Conservation (phyloP, 2,797 vertebrate species). For the Intellagama lesueurii region DNA sequence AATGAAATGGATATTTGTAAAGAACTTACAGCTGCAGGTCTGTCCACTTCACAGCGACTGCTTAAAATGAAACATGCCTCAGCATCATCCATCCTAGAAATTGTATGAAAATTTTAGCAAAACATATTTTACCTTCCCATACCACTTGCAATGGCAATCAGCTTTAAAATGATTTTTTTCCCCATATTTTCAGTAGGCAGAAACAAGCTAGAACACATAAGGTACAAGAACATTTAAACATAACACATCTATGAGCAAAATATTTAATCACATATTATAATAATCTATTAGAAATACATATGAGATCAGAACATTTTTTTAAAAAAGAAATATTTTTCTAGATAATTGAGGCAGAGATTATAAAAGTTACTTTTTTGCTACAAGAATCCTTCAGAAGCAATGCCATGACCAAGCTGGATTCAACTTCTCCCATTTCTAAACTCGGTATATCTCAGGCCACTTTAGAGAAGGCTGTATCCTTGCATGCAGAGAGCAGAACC, state of each 20-base stretch:
- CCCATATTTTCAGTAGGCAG: background rate
- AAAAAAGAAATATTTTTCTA: background rate
- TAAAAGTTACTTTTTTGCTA: no score
- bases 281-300: background rate
- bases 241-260: background rate
- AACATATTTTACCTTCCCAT: background rate
- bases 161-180: background rate
- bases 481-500: no score
- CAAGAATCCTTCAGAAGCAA: no score
- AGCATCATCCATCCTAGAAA: slow-evolving; percentile 83
- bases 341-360: no score
- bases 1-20: slow-evolving; percentile 2
- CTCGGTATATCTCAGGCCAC: background rate
- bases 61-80: slow-evolving; percentile 87
- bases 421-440: background rate
- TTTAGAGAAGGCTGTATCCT: background rate
- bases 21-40: slow-evolving; percentile 85
- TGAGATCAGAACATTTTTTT: background rate
- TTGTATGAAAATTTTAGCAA: slow-evolving; percentile 39
- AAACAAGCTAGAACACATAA: background rate
- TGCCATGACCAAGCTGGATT: no score
- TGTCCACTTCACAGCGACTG: slow-evolving; percentile 84
- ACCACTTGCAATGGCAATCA: background rate
- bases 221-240: background rate
- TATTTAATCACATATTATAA: background rate